Evolutionary conservation across 2,797 vertebrate genomes (phyloP).

Genomic region (Helicolenus hilgendorfi): DNA sequence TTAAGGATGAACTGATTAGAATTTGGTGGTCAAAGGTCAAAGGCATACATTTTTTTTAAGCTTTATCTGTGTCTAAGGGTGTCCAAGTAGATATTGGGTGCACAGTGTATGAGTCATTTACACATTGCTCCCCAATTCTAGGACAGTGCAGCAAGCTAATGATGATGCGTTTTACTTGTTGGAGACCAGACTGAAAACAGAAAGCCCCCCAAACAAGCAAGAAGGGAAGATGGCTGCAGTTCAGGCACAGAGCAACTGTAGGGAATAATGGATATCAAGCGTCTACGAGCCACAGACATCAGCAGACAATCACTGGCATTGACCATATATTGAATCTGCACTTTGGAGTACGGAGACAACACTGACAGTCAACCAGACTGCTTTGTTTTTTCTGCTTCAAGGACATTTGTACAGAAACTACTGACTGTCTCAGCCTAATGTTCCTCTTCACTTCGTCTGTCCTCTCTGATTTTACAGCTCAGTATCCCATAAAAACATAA

Average conservation of each 20-base stretch:
- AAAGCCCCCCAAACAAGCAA: not conserved
- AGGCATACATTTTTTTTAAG: too few species aligned
- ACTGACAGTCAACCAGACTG: not conserved
- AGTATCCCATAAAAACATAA: conserved; percentile 3
- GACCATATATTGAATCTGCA: not conserved
- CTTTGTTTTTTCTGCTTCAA: not conserved
- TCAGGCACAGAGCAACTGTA: not conserved
- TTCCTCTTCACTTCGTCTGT: not conserved
- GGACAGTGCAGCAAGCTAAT: not conserved
- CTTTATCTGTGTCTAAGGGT: too few species aligned
- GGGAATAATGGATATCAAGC: not conserved
- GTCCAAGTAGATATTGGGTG: not conserved
- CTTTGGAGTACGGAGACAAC: not conserved
- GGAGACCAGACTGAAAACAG: not conserved
- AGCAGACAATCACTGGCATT: not conserved
- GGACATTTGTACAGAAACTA: not conserved
- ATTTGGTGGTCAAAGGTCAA: too few species aligned
- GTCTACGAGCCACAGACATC: not conserved
- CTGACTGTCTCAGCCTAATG: not conserved
- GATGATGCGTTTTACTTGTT: not conserved
- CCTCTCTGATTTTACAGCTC: not conserved
- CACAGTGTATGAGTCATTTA: not conserved
- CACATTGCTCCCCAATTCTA: not conserved
- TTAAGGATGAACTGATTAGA: too few species aligned
- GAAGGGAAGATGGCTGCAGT: not conserved